Evolutionary conservation across 1,140 invertebrate genomes (phyloP).

Genomic region (Drosophila prosaltans): DNA sequence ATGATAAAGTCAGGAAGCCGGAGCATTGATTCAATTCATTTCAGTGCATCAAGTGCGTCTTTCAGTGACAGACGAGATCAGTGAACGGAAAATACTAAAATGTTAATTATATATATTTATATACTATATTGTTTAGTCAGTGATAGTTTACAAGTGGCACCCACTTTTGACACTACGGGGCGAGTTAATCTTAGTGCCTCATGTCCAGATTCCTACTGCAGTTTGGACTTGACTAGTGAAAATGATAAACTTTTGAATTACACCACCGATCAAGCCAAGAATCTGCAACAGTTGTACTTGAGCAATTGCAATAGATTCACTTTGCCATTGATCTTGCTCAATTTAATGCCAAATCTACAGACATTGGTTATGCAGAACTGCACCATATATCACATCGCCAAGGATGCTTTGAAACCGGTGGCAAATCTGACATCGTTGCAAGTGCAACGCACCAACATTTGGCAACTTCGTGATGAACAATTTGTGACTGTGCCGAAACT

Average conservation of each 20-base stretch:
- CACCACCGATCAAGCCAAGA: background rate
- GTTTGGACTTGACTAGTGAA: conserved; percentile 15
- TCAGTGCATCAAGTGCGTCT: conserved; percentile 38
- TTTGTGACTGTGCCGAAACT: conserved; percentile 42
- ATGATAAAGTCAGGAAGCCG: background rate
- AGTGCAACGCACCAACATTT: conserved; percentile 46
- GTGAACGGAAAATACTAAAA: conserved; percentile 5
- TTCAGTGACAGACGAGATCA: conserved; percentile 33
- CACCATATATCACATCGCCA: conserved; percentile 29
- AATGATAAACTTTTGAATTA: conserved; percentile 23
- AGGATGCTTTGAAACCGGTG: conserved; percentile 22
- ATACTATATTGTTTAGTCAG: background rate
- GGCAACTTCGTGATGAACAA: conserved; percentile 25
- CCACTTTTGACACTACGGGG: background rate
- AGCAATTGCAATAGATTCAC: conserved; percentile 32
- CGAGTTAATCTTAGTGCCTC: conserved; percentile 36
- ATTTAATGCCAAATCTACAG: conserved; percentile 44
- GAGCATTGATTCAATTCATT: conserved; percentile 11
- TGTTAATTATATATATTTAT: background rate
- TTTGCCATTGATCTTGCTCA: conserved; percentile 41
- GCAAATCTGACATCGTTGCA: conserved; percentile 33
- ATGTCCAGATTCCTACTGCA: conserved; percentile 39
- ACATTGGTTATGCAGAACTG: conserved; percentile 53
- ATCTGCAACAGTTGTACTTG: conserved; percentile 47
- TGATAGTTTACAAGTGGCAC: background rate